Percentiles rank a stretch among this genome's conserved stretches.
phyloP scores from a whole-genome alignment of 64 coral and sea anemone genomes.

The Montipora efflorescens region DNA sequence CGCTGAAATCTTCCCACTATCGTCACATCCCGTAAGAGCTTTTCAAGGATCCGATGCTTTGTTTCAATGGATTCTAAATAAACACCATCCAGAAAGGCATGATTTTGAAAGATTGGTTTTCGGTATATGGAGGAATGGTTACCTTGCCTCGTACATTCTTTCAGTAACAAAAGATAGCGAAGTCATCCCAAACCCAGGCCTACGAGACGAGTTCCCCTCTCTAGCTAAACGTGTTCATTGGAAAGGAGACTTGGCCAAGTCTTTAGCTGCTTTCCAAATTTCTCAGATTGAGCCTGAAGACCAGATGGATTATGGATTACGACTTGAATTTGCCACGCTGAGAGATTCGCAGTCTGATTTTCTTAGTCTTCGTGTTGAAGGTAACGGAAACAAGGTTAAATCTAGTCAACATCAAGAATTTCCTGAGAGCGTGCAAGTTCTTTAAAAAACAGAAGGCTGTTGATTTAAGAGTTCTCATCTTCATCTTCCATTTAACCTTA shows the following conservation, averaged over 20 bases:
- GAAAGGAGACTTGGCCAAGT: constrained; percentile 21
- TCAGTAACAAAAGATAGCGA: not conserved
- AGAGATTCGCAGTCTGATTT: not conserved
- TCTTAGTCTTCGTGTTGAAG: constrained; percentile 6
- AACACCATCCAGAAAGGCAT: not conserved
- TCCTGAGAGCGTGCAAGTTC: too few species aligned
- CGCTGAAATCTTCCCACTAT: not conserved
- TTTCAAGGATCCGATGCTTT: not conserved
- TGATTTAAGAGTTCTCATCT: too few species aligned
- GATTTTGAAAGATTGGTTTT: not conserved
- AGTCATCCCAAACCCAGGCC: not conserved
- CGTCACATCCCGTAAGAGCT: not conserved
- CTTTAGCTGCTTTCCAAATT: not conserved
- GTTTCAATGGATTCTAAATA: not conserved
- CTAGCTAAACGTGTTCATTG: not conserved
- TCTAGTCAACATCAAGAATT: too few species aligned
- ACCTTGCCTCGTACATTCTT: not conserved
- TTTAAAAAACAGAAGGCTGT: too few species aligned
- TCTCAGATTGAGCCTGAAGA: not conserved
- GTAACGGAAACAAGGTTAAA: not conserved
- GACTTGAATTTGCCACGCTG: not conserved
- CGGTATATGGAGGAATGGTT: not conserved
- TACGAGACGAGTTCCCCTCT: not conserved
- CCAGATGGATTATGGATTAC: constrained; percentile 11
- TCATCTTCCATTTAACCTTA: too few species aligned